A percentile compares a stretch with the other conserved stretches of the same genome.
Evolutionary conservation across 2,113 vertebrate species (phyloP).

Genomic region (Casuarius casuarius): DNA sequence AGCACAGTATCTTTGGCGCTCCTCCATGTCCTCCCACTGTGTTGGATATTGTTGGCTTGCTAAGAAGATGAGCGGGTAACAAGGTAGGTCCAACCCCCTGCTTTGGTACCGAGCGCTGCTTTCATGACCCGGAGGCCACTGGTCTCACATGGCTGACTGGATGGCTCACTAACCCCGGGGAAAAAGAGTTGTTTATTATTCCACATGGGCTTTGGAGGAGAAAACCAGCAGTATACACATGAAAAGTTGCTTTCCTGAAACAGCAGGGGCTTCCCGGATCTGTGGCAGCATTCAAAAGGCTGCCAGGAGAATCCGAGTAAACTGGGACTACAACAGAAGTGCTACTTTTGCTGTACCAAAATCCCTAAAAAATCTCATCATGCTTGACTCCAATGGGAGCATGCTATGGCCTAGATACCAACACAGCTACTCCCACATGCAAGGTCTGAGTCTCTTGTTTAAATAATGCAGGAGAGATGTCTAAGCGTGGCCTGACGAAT

Average conservation of each 20-base stretch:
- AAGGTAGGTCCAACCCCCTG: background rate
- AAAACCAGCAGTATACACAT: background rate
- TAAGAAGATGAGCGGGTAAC: background rate
- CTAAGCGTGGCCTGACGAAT: background rate
- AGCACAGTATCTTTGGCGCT: background rate
- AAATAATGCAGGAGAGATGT: constrained; percentile 24
- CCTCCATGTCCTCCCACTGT: background rate
- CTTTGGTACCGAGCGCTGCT: background rate
- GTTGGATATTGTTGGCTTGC: background rate
- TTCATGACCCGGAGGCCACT: background rate
- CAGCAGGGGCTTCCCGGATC: background rate
- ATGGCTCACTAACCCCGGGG: background rate
- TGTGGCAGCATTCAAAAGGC: background rate
- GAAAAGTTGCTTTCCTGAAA: constrained; percentile 20
- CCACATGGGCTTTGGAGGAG: background rate
- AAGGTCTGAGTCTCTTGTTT: background rate
- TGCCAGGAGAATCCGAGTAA: background rate
- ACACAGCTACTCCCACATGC: background rate
- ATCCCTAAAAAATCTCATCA: constrained; percentile 16
- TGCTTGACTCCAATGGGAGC: background rate
- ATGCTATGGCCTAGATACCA: background rate
- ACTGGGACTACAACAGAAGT: background rate
- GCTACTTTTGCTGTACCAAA: background rate
- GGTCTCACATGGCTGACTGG: background rate
- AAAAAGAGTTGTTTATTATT: background rate